Conservation (phyloP, 2,797 vertebrate genomes). For the Falco concolor region DNA sequence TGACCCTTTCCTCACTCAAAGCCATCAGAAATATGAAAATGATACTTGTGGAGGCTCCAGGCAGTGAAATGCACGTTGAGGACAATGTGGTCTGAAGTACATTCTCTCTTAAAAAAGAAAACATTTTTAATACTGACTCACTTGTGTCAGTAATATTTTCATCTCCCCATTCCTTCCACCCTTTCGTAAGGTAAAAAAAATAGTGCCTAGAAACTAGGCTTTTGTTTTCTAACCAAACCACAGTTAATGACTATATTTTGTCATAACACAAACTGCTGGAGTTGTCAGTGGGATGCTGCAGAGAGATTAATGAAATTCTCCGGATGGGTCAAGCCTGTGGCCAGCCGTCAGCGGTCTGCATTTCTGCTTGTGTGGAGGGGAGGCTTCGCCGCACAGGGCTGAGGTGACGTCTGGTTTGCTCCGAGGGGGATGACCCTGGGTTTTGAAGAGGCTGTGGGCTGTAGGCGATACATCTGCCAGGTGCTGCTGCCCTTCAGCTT, state of each 20-base stretch:
- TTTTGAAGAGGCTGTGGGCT: neutral
- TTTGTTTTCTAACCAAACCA: conserved; percentile 7
- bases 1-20: neutral
- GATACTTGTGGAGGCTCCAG: neutral
- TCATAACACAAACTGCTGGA: conserved; percentile 13
- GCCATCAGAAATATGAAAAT: neutral
- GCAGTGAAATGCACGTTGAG: neutral
- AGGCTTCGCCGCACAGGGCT: neutral
- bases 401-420: neutral
- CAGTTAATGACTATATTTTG: neutral
- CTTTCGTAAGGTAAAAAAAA: conserved; percentile 31
- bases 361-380: neutral
- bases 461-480: rapidly evolving
- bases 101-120: conserved; percentile 15
- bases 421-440: neutral
- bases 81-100: neutral
- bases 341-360: neutral
- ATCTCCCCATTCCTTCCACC: conserved; percentile 17
- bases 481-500: neutral
- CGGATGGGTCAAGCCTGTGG: conserved; percentile 13
- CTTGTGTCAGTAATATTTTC: conserved; percentile 43
- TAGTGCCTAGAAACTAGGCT: neutral
- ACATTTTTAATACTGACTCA: conserved; percentile 47
- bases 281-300: neutral
- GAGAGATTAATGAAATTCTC: conserved; percentile 14